Base-by-base conservation (phyloP, 2,113 vertebrate genomes). In the Haplochromis burtoni region DNA sequence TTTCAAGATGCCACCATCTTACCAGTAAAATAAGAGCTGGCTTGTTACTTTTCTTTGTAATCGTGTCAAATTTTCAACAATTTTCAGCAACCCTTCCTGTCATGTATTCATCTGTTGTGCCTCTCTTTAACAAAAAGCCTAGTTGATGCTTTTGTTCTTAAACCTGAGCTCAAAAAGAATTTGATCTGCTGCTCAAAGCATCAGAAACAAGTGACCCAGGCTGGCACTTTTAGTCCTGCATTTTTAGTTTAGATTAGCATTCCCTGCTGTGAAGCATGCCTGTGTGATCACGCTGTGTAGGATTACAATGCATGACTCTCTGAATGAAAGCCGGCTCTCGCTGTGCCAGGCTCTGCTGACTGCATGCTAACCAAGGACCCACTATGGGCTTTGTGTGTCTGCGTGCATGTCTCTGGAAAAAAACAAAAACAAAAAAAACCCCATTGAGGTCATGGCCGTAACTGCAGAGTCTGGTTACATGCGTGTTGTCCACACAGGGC, bases 391-490 rank as follows among this genome's bases (percentile, higher is more conserved):
- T 40, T 83, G 86, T 66, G 82, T 82, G 38, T 88, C 45, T 66
- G 79, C 68, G 38, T 68, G 42, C 73, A 73, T 71, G 85, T 88
- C 66, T 80, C 47, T 80, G 16, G 80, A 79, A 93, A 93, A 89
- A 95, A 42, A 88, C 91, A 90, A 4, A 24, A 42, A 57, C 3
- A 57, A 42, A 73, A 61, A 11, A 33, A 3, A 0, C 1, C 87
- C 91, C 78, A 79, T 89, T 96, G 95, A 96, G 95, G 95, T 96
- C 96, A 96, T 93, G 94, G 93, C 91, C 55, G 9, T 66, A 84
- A 85, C 91, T 87, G 81, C 83, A 93, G 93, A 85, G 82, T 96
- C 92, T 87, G 88, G 93, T 96, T 96, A 95, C 95, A 94, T 79
- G 87, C 83, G 66, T 87, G 91, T 86, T 88, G 92, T 92, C 91